A percentile compares a stretch with the other conserved stretches of the same genome.
Conservation (phyloP, 2,113 vertebrate species). For the Echinops telfairi region DNA sequence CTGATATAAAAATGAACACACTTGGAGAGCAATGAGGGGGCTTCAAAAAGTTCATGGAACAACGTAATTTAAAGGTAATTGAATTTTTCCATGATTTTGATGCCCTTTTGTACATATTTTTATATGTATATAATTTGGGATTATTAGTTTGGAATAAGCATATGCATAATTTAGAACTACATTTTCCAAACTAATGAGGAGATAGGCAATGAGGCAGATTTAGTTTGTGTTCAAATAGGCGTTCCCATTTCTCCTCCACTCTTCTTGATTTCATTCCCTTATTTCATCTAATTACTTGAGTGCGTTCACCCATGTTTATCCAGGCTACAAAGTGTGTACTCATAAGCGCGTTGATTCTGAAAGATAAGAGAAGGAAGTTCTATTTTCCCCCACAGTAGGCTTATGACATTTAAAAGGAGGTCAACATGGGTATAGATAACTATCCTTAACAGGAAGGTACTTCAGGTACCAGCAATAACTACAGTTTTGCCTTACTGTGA, state of each 20-base stretch:
- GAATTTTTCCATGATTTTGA: too few relatives aligned
- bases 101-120: too few relatives aligned
- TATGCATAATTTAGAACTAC: too few relatives aligned
- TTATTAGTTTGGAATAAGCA: too few relatives aligned
- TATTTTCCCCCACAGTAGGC: neutral
- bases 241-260: neutral
- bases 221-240: neutral
- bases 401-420: constrained; percentile 10
- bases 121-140: too few relatives aligned
- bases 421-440: neutral
- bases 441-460: neutral
- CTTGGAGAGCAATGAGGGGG: too few relatives aligned
- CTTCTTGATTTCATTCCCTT: constrained; percentile 41
- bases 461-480: neutral
- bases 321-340: neutral
- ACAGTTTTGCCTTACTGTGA: neutral
- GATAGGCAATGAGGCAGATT: neutral
- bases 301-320: neutral
- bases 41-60: too few relatives aligned
- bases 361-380: neutral
- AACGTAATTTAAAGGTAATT: too few relatives aligned
- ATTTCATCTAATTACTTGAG: neutral
- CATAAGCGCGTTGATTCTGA: neutral
- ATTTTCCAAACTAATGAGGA: constrained; percentile 21
- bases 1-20: too few relatives aligned